Evolutionary conservation across 2,888 invertebrate genomes (phyloP).

Genomic region (Eucriotettix oculatus): DNA sequence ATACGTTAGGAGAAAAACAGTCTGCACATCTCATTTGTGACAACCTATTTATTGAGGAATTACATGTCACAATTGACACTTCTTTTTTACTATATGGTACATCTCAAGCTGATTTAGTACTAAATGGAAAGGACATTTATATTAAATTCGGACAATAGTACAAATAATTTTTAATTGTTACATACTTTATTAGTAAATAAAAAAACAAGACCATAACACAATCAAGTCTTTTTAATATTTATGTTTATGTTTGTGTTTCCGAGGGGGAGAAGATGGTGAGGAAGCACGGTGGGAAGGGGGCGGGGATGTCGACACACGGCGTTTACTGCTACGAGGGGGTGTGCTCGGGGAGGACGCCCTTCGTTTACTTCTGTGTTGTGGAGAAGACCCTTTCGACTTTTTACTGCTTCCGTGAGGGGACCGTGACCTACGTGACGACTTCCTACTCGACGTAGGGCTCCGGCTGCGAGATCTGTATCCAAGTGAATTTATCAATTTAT

Average conservation of each 20-base stretch:
- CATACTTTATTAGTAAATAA: too few relatives aligned
- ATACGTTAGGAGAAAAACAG: too few relatives aligned
- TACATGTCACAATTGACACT: too few relatives aligned
- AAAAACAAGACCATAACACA: too few relatives aligned
- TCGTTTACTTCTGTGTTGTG: slow-evolving; percentile 13
- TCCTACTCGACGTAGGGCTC: slow-evolving; percentile 11
- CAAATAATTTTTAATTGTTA: too few relatives aligned
- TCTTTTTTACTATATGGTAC: too few relatives aligned
- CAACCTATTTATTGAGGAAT: too few relatives aligned
- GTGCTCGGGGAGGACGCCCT: slow-evolving; percentile 22
- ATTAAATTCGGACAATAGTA: too few relatives aligned
- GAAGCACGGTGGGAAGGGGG: slow-evolving; percentile 19
- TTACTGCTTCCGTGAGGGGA: slow-evolving; percentile 21
- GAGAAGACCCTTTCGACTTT: slow-evolving; percentile 20
- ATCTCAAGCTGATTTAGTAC: too few relatives aligned
- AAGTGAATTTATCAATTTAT: background rate
- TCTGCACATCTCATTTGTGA: too few relatives aligned
- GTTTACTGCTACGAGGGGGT: slow-evolving; percentile 14
- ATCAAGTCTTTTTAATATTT: slow-evolving; percentile 23
- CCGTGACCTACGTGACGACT: slow-evolving; percentile 12
- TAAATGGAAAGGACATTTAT: too few relatives aligned
- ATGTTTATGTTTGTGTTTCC: slow-evolving; percentile 34
- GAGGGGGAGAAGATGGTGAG: slow-evolving; percentile 25
- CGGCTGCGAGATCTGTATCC: slow-evolving; percentile 14
- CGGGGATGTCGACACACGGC: slow-evolving; percentile 20